Conservation (phyloP, 2,888 invertebrate species). For the Ommatoiulus sabulosus region DNA sequence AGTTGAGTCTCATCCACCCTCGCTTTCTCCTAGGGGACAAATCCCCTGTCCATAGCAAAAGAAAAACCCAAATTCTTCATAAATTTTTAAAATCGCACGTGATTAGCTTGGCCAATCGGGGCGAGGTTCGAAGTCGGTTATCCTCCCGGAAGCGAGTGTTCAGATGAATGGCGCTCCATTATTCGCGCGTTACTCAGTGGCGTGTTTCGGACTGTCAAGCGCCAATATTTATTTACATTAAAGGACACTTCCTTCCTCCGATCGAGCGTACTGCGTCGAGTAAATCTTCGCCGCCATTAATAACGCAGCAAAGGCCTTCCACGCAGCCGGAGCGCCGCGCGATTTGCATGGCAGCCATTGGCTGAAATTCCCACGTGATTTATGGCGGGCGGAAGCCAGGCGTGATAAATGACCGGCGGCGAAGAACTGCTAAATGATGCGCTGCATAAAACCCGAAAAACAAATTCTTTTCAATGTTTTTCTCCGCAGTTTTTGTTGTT, state of each 20-base stretch:
- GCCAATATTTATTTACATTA: not conserved
- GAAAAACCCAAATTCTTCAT: not conserved
- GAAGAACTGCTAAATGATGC: conserved; percentile 14
- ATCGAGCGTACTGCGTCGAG: not conserved
- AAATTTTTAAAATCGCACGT: not conserved
- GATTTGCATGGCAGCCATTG: not conserved
- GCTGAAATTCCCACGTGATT: not conserved
- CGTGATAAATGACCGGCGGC: not conserved
- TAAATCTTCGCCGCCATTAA: not conserved
- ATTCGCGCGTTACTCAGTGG: not conserved
- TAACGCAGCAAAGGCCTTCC: not conserved
- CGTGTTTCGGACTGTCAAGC: not conserved
- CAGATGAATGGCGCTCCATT: not conserved
- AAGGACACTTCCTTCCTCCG: conserved; percentile 39
- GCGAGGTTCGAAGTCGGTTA: not conserved
- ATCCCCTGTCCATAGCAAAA: not conserved
- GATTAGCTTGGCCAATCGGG: not conserved
- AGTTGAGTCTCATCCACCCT: not conserved
- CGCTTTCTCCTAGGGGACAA: not conserved
- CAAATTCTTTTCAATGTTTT: not conserved
- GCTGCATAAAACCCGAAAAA: not conserved
- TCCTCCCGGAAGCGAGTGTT: not conserved
- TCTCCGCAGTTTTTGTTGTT: not conserved
- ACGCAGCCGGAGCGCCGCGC: not conserved
- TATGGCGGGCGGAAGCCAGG: not conserved